Evolutionary conservation across 2,113 vertebrate species (phyloP).

Genomic region (Turnix velox): DNA sequence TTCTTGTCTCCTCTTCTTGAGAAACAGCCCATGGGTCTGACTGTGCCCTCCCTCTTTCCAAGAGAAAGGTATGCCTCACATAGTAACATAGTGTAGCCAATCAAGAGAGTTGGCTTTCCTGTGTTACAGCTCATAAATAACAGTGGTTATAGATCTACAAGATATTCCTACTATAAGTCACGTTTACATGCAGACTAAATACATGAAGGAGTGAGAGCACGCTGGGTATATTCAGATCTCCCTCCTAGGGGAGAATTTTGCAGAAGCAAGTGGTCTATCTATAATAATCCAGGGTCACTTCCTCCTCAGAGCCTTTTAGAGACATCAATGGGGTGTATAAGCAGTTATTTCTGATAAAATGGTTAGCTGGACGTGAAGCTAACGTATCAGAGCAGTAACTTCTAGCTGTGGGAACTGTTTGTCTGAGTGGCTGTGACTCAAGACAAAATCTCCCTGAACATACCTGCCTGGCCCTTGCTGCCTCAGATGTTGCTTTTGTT

Average conservation of each 20-base stretch:
- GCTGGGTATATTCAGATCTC: not conserved
- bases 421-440: not conserved
- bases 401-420: not conserved
- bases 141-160: not conserved
- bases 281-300: not conserved
- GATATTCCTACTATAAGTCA: not conserved
- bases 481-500: not conserved
- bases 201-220: not conserved
- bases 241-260: not conserved
- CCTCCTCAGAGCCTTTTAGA: not conserved
- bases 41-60: not conserved
- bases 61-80: not conserved
- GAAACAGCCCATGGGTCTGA: not conserved
- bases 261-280: not conserved
- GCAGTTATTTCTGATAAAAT: not conserved
- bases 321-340: not conserved
- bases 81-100: not conserved
- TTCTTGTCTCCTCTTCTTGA: not conserved
- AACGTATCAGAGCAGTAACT: not conserved
- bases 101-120: not conserved
- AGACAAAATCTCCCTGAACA: not conserved
- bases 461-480: fast-evolving
- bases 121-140: not conserved
- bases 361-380: not conserved
- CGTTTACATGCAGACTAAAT: not conserved